Percentiles rank a stretch among this genome's conserved stretches.
phyloP scores from a whole-genome alignment of 2,113 vertebrate species.

The Megaceryle torquata region DNA sequence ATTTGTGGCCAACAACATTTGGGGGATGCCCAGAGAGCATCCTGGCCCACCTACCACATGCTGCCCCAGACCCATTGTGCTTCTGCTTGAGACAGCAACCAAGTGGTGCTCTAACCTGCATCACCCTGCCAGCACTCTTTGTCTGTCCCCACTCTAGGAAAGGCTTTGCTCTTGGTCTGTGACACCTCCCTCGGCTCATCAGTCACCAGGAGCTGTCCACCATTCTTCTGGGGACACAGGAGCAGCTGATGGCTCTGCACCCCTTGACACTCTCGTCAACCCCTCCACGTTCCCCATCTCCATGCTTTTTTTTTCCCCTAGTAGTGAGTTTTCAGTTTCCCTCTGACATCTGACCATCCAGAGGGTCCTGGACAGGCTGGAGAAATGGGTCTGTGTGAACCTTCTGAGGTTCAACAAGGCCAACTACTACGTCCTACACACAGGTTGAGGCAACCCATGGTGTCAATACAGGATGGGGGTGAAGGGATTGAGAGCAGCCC shows the following conservation, averaged over 20 bases:
- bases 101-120: fast-evolving
- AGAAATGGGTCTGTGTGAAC: not conserved
- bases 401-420: not conserved
- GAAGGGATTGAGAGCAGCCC: too few species aligned
- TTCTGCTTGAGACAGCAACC: not conserved
- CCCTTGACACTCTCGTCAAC: too few species aligned
- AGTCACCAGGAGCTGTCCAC: not conserved
- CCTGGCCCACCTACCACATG: fast-evolving
- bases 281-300: too few species aligned
- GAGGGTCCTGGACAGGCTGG: not conserved
- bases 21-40: not conserved
- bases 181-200: not conserved
- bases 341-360: not conserved
- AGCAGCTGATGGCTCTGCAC: not conserved
- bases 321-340: not conserved
- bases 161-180: not conserved
- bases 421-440: too few species aligned
- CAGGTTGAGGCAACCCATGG: too few species aligned
- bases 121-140: not conserved
- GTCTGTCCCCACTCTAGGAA: not conserved
- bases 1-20: fast-evolving
- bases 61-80: fast-evolving
- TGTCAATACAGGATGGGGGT: too few species aligned
- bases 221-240: too few species aligned
- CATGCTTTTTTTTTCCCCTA: fast-evolving